Evolutionary conservation across 2,113 vertebrate genomes (phyloP), one percentile per base, ranked within the genome.

Genomic region (Bothrops jararaca): DNA sequence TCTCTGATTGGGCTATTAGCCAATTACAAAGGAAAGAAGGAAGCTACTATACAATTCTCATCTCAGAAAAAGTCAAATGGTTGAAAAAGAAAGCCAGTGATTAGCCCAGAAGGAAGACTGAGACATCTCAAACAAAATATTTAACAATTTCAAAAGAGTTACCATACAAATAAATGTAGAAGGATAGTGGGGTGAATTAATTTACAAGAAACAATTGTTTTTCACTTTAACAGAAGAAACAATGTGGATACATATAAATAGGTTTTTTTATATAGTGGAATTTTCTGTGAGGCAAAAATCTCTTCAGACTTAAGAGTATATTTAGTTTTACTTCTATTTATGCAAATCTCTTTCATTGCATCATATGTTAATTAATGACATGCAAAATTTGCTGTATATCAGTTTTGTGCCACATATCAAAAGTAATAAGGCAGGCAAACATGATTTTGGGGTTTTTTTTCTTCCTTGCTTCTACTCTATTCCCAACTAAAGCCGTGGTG

Each of bases 241-340:
- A 94, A 93, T 29, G 1, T 0, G 24, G 86, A 94, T 0, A 0
- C 24, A 80, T 52, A 91, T 85, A 88, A 92, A 93, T 12, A 1
- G 48, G 91, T 86, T 23, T 93, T 95, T 93, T 89, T 91, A 20
- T 22, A 89, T 54, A 85, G 80, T 94, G 89, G 95, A 95, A 95
- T 69, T 94, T 91, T 53, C 74, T 93, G 0, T 9, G 0, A 0
- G 90, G 89, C 94, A 95, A 93, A 91, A 90, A 89, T 18, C 74
- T 86, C 42, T 86, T 90, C 50, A 48, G 54, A 86, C 11, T 26
- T 42, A 60, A 20, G 7, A 90, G 60, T 42, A 90, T 48, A 52
- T 64, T 92, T 24, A 24, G 48, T 87, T 88, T 42, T 11, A 57
- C 53, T 80, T 80, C 45, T 52, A 13, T 87, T 88, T 50, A 92